Evolutionary conservation across 2,797 vertebrate species (phyloP).

Genomic region (Hapalemur alaotrensis): DNA sequence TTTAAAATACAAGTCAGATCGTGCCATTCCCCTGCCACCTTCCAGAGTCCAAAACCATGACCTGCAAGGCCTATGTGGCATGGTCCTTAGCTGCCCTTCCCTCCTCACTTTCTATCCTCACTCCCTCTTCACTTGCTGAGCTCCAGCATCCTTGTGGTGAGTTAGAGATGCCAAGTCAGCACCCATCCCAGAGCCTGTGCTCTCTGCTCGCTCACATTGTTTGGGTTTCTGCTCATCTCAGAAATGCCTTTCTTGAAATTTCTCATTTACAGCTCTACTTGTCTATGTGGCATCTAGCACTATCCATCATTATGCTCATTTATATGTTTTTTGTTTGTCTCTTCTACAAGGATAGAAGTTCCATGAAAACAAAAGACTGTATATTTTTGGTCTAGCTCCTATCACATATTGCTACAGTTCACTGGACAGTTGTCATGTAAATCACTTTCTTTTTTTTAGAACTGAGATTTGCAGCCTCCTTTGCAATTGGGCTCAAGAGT

Average conservation of each 20-base stretch:
- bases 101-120: background rate
- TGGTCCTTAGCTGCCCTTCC: background rate
- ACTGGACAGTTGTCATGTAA: background rate
- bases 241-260: background rate
- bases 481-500: background rate
- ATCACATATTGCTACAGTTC: background rate
- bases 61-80: background rate
- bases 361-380: background rate
- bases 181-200: background rate
- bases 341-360: background rate
- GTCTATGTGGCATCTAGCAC: background rate
- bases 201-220: background rate
- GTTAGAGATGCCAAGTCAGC: background rate
- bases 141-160: background rate
- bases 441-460: background rate
- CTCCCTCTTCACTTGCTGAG: background rate
- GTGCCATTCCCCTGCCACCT: background rate
- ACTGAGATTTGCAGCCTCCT: background rate
- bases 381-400: background rate
- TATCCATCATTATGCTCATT: background rate
- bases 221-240: background rate
- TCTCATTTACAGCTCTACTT: background rate
- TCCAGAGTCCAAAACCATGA: background rate
- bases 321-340: background rate
- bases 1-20: background rate